phyloP scores from a whole-genome alignment of 2,113 vertebrate species.

The Tamias sibiricus region DNA sequence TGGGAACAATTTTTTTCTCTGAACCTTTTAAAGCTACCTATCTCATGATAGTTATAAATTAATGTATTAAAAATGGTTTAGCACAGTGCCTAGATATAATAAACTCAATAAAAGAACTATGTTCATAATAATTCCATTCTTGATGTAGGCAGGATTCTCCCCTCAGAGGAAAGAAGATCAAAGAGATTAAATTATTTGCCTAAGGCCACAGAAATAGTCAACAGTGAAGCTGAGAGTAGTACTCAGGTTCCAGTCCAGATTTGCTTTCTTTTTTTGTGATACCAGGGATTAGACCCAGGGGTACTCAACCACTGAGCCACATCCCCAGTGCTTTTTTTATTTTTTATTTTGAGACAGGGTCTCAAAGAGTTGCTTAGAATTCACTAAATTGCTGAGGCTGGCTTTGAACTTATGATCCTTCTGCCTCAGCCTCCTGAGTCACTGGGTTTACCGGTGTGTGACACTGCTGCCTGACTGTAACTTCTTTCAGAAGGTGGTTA shows the following conservation, averaged over 20 bases:
- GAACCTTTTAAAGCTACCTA: constrained; percentile 9
- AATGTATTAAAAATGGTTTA: constrained; percentile 30
- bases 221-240: background rate
- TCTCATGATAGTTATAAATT: constrained; percentile 21
- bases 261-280: background rate
- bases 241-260: background rate
- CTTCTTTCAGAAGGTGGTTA: background rate
- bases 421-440: too few species aligned
- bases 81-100: background rate
- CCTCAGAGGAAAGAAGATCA: background rate
- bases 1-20: constrained; percentile 28
- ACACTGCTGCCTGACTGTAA: too few species aligned
- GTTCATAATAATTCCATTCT: constrained; percentile 11
- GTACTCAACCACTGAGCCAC: too few species aligned
- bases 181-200: background rate
- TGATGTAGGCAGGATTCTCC: background rate
- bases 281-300: too few species aligned
- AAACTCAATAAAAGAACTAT: background rate
- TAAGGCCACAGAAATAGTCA: constrained; percentile 3
- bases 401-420: too few species aligned
- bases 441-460: too few species aligned
- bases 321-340: too few species aligned
- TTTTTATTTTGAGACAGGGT: too few species aligned
- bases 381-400: too few species aligned
- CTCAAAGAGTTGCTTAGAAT: too few species aligned